phyloP scores from a whole-genome alignment of 37 sponge, comb jelly and placozoan genomes.

The Bolinopsis microptera region DNA sequence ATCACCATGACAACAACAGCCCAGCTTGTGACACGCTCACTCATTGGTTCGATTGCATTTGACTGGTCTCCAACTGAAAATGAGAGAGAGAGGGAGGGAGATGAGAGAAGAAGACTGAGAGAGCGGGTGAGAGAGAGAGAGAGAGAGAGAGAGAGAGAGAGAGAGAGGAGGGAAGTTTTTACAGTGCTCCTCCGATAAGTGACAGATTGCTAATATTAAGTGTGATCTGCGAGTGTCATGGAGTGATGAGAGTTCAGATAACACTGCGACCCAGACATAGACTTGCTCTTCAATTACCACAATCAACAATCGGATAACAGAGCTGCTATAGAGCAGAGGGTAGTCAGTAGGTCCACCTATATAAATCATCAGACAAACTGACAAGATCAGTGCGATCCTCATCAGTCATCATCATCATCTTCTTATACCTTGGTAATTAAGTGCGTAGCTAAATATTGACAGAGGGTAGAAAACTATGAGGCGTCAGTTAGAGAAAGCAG shows the following conservation, averaged over 20 bases:
- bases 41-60: background rate
- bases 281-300: background rate
- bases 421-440: background rate
- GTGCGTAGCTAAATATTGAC: background rate
- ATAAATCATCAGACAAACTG: background rate
- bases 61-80: background rate
- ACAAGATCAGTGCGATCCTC: background rate
- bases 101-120: background rate
- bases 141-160: constrained; percentile 11
- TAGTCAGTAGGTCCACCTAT: too few species aligned
- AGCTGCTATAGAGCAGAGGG: background rate
- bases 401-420: background rate
- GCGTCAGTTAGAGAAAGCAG: background rate
- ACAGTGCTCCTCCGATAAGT: background rate
- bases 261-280: background rate
- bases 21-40: background rate
- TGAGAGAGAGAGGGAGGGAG: background rate
- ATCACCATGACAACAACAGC: background rate
- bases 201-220: background rate
- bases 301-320: background rate
- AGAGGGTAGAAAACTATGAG: background rate
- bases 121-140: background rate
- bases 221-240: background rate
- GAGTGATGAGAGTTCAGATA: background rate
- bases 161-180: background rate